Base-by-base conservation (phyloP, 2,113 vertebrate genomes). In the Coptodon rendalli region DNA sequence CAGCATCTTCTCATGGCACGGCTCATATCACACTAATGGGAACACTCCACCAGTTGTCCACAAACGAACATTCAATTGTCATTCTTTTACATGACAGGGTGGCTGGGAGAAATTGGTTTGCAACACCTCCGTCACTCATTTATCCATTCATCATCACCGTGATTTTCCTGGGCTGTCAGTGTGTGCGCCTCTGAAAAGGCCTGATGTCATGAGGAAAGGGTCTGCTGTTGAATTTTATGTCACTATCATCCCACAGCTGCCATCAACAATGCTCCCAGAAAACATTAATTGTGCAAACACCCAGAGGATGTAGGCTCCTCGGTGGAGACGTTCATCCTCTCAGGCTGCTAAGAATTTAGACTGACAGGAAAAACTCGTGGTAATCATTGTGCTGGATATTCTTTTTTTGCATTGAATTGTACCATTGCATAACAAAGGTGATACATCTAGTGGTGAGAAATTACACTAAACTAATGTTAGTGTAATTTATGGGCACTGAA, bases 1-100 rank as follows among this genome's bases (percentile, higher is more conserved):
- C 88, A 4, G 22, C 48, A 36, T 82, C 82, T 90, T 73, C 80
- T 71, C 43, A 1, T 2, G 57, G 63, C 52, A 19, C 17, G 5
- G 11, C 76, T 89, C 68, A 54, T 43, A 48, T 83, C n/a, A 27
- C 61, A 27, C 54, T 93, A 93, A 93, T 85, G 91, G 93, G 90
- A 83, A 38, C 61, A 2, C 76, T 81, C 29, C 87, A 36, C 1
- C 79, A 4, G 29, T 16, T 40, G 89, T 86, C 88, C 87, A 83
- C 54, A 27, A 66, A 56, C 57, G 34, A 53, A 59, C 82, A 9
- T 73, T 68, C 38, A 29, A 2, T 57, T 90, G 90, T 90, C 87
- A 76, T n/a, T 36, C n/a, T 79, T 61, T 80, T 48, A 85, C 40
- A 66, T 80, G 83, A 52, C 80, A 40, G 63, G 10, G 88, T 79